Evolutionary conservation across 2,888 invertebrate genomes (phyloP).

Genomic region (Mallateleia sp.): DNA sequence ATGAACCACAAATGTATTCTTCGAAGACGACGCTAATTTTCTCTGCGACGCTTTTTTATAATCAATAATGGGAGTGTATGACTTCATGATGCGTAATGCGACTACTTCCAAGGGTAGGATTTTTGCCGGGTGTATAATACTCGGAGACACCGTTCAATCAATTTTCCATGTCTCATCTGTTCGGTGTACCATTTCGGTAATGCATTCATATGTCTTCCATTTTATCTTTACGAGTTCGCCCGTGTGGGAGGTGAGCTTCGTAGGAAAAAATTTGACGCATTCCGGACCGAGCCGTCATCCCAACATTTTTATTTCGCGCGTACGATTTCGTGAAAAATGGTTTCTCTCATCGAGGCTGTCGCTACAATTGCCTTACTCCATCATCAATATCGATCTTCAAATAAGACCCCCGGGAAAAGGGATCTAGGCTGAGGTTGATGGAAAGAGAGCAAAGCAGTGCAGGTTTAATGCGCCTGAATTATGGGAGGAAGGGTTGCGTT

Average conservation of each 20-base stretch:
- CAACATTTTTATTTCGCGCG: constrained; percentile 63
- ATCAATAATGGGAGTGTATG: too few species aligned
- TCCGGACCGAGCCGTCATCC: constrained; percentile 32
- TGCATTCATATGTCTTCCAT: constrained; percentile 68
- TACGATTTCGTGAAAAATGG: constrained; percentile 69
- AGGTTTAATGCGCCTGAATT: constrained; percentile 14
- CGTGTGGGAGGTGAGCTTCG: too few species aligned
- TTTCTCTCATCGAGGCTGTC: constrained; percentile 61
- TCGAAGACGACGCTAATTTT: too few species aligned
- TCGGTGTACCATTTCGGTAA: constrained; percentile 51
- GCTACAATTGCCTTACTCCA: too few species aligned
- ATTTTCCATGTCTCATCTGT: too few species aligned
- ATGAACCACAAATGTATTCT: too few species aligned
- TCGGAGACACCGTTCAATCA: too few species aligned
- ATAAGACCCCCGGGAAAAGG: constrained; percentile 40
- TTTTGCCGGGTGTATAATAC: too few species aligned
- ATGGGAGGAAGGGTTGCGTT: constrained; percentile 7
- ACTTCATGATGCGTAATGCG: too few species aligned
- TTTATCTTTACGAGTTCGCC: too few species aligned
- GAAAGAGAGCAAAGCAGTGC: constrained; percentile 38
- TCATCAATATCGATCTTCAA: constrained; percentile 63
- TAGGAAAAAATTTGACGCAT: constrained; percentile 38
- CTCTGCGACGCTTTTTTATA: too few species aligned
- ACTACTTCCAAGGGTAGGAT: too few species aligned
- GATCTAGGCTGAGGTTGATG: constrained; percentile 52